Conservation (phyloP, 2,888 invertebrate genomes). For the Acanthosoma haemorrhoidale region DNA sequence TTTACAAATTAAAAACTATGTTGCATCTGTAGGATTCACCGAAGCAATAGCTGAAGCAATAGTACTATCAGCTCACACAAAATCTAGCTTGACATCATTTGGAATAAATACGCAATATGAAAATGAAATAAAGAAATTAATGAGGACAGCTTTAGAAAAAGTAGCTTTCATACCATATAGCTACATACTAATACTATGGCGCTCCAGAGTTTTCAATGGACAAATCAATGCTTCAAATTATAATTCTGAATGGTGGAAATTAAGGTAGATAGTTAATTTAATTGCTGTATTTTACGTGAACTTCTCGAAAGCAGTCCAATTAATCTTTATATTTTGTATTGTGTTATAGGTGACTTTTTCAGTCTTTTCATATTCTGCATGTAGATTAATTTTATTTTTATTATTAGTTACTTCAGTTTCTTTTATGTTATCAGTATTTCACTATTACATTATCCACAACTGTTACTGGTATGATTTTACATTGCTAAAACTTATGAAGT, state of each 20-base stretch:
- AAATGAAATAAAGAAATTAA: constrained; percentile 20
- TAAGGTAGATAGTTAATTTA: constrained; percentile 2
- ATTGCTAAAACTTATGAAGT: too few species aligned
- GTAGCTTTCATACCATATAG: constrained; percentile 29
- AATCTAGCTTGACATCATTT: neutral
- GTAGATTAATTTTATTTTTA: too few species aligned
- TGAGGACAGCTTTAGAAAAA: constrained; percentile 28
- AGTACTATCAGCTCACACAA: constrained; percentile 11
- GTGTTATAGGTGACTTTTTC: too few species aligned
- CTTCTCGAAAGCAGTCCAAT: neutral
- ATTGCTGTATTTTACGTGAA: too few species aligned
- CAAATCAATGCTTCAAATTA: constrained; percentile 24
- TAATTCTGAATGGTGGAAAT: constrained; percentile 30
- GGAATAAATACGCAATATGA: neutral
- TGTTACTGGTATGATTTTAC: too few species aligned
- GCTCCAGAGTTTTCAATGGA: constrained; percentile 30
- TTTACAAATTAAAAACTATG: too few species aligned
- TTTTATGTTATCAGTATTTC: too few species aligned
- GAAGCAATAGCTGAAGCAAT: constrained; percentile 24
- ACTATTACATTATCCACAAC: too few species aligned
- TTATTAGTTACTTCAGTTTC: too few species aligned
- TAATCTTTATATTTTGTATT: neutral
- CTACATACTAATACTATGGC: constrained; percentile 28
- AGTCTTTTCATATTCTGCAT: too few species aligned
- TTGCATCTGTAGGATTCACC: constrained; percentile 12